Conservation (phyloP, 2,113 vertebrate species). For the Psittacula cyanocephala region DNA sequence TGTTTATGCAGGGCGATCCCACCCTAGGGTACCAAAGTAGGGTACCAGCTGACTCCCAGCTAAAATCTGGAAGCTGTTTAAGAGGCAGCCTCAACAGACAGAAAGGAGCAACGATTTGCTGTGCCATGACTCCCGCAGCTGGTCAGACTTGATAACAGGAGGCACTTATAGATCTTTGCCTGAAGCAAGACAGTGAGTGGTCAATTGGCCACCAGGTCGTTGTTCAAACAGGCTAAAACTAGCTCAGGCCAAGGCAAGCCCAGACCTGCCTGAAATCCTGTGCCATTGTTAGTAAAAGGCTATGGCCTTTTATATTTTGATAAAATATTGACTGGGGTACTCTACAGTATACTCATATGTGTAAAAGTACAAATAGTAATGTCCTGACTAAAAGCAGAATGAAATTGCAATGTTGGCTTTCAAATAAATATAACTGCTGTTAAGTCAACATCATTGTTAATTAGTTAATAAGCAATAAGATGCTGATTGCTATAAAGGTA, state of each 20-base stretch:
- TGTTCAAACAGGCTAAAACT: background rate
- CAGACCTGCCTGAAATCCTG: background rate
- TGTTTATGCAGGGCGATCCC: too few relatives aligned
- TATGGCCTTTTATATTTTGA: background rate
- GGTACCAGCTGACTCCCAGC: background rate
- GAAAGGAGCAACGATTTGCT: background rate
- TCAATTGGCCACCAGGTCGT: background rate
- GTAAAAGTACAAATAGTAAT: background rate
- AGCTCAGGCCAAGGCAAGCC: background rate
- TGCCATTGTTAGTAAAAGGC: background rate
- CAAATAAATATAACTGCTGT: background rate
- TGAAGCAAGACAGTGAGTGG: background rate
- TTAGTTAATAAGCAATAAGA: background rate
- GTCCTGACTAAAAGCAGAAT: background rate
- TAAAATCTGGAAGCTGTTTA: background rate
- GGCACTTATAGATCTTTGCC: background rate
- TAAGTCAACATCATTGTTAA: background rate
- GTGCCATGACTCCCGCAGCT: background rate
- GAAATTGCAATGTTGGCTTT: background rate
- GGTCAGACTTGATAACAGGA: background rate
- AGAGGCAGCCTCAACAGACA: background rate
- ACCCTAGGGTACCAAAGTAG: rapidly evolving
- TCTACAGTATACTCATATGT: background rate
- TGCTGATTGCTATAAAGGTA: background rate
- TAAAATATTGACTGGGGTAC: background rate